Percentiles rank a stretch among this genome's conserved stretches.
phyloP scores from a whole-genome alignment of 2,797 vertebrate genomes.

The Enteromius viviparus region DNA sequence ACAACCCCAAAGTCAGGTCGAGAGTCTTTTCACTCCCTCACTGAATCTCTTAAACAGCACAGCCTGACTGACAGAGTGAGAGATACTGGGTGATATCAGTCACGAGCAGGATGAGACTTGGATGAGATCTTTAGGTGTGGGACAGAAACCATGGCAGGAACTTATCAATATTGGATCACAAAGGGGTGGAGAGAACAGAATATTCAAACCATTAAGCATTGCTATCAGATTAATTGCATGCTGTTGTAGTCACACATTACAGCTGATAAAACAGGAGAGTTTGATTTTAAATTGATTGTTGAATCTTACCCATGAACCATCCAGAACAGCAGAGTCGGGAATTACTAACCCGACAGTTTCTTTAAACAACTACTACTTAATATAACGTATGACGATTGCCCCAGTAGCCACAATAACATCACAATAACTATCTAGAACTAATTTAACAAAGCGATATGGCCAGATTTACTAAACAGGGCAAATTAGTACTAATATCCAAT shows the following conservation, averaged over 20 bases:
- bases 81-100: slow-evolving; percentile 26
- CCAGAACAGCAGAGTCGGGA: not conserved
- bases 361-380: not conserved
- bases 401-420: not conserved
- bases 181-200: not conserved
- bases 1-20: not conserved
- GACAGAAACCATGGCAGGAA: slow-evolving; percentile 69
- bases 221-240: not conserved
- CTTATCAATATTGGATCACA: slow-evolving; percentile 65
- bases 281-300: slow-evolving; percentile 43
- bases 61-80: slow-evolving; percentile 2
- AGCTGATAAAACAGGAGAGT: not conserved
- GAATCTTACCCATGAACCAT: not conserved
- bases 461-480: too few relatives aligned
- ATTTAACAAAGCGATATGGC: not conserved
- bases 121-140: slow-evolving; percentile 56
- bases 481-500: too few relatives aligned
- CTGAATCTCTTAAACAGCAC: not conserved
- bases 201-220: not conserved
- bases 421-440: not conserved
- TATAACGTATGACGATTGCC: not conserved
- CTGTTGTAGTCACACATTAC: not conserved
- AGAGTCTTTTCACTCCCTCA: not conserved
- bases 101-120: slow-evolving; percentile 71
- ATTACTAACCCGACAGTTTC: not conserved